Evolutionary conservation across 30 jellyfish, hydroid and myxozoan species (phyloP).

Genomic region (Cassiopea andromeda): DNA sequence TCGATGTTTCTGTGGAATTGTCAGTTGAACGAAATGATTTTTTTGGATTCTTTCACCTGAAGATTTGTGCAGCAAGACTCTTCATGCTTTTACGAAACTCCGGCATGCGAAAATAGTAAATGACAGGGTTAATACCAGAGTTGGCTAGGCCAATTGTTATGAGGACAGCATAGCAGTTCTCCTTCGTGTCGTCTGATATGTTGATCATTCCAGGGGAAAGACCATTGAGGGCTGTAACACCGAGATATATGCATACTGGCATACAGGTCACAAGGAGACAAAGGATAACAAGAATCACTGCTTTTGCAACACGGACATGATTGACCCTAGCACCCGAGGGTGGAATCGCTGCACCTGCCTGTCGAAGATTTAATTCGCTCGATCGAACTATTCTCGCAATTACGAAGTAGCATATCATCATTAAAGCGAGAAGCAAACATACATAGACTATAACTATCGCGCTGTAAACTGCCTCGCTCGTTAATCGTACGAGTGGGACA

Average conservation of each 20-base stretch:
- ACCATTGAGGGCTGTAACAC: neutral
- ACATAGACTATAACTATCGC: conserved; percentile 24
- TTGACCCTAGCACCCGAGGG: too few relatives aligned
- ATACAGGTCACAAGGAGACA: conserved; percentile 13
- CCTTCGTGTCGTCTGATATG: neutral
- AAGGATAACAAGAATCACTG: conserved; percentile 8
- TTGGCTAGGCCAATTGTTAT: conserved; percentile 11
- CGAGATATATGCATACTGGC: neutral
- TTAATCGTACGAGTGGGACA: conserved; percentile 62
- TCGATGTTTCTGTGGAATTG: too few relatives aligned
- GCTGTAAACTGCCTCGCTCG: conserved; percentile 52
- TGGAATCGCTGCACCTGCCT: too few relatives aligned
- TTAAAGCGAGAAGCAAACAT: conserved; percentile 20
- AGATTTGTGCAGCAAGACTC: too few relatives aligned
- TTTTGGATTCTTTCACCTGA: too few relatives aligned
- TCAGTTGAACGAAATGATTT: too few relatives aligned
- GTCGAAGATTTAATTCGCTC: too few relatives aligned
- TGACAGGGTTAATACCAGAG: conserved; percentile 28
- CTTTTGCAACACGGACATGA: conserved; percentile 54
- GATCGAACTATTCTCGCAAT: conserved; percentile 19
- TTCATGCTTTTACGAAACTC: neutral
- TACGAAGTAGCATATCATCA: conserved; percentile 57
- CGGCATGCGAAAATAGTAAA: conserved; percentile 36
- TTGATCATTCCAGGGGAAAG: neutral
- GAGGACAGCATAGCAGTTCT: conserved; percentile 31